Base-by-base conservation (phyloP, 2,888 invertebrate genomes). In the Lepas anatifera region DNA sequence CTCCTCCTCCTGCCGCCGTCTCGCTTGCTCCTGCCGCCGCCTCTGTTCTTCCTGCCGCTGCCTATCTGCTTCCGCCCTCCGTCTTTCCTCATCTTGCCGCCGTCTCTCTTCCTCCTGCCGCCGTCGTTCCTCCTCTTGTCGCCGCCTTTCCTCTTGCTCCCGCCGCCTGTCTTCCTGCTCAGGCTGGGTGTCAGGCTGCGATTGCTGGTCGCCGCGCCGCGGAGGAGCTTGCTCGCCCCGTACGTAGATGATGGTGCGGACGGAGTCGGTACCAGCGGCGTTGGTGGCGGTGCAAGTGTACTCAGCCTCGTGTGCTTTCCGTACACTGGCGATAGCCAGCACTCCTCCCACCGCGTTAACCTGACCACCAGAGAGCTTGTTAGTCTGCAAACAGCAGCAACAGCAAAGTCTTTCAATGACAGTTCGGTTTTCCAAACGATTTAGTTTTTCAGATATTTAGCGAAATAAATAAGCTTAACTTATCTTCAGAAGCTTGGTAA, bases 201-300 rank as follows among this genome's bases (percentile, higher is more conserved):
- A 70, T 74, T 70, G 48, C 7, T 6, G 3, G 48, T 13, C 48
- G 50, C 7, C 50, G 25, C 32, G 27, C n/a, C 48, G 41, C 41
- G 68, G 2, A 18, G 69, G 13, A n/a, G 4, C 4, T 13, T 11
- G 75, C 82, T 82, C 81, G 77, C 75, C 77, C 32, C 73, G 75
- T 0, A 96, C 87, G 73, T 86, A 86, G 32, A 95, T 82, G 35
- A 86, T 83, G 0, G 89, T 87, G 2, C 84, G 84, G 43, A 85
- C 83, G 68, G 86, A 84, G 41, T 84, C 83, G 0, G 82, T 79
- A 7, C 92, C 93, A 1, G 84, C 82, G 0, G 83, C 78, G 78
- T 94, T 96, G 0, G 83, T 82, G 0, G 89, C 95, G 13, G 86
- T 85, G 77, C 95, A 96, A 79, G 87, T 87, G 78, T 95, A 96